Evolutionary conservation across 1,140 invertebrate genomes (phyloP).

Genomic region (Drosophila subobscura): DNA sequence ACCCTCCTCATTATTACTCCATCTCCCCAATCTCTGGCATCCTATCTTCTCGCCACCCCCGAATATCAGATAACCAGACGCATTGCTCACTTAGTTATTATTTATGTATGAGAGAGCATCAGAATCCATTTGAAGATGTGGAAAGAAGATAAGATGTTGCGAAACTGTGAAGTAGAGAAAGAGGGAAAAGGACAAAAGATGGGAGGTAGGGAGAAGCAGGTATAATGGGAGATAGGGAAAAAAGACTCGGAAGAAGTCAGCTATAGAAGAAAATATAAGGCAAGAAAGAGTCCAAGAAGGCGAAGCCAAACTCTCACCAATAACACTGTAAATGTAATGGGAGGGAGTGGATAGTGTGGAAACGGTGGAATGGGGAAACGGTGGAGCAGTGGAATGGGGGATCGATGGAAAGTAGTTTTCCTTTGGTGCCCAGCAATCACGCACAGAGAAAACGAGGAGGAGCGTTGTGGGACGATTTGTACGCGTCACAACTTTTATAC

Average conservation of each 20-base stretch:
- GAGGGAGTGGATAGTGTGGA: too few species aligned
- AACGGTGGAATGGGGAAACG: too few species aligned
- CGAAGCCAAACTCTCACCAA: conserved; percentile 15
- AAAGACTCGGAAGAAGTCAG: conserved; percentile 10
- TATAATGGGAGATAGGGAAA: not conserved
- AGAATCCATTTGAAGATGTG: too few species aligned
- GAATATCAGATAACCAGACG: conserved; percentile 52
- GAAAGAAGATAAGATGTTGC: not conserved
- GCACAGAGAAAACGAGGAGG: conserved; percentile 7
- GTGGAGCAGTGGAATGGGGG: not conserved
- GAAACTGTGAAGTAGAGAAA: too few species aligned
- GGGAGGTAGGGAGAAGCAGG: too few species aligned
- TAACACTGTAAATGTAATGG: conserved; percentile 35
- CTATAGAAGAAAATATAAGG: conserved; percentile 7
- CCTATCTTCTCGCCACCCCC: not conserved
- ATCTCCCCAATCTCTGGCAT: not conserved
- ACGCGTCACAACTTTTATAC: too few species aligned
- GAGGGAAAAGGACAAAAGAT: too few species aligned
- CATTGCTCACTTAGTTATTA: conserved; percentile 62
- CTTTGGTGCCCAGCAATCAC: conserved; percentile 35
- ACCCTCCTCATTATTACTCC: too few species aligned
- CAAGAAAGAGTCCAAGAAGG: not conserved
- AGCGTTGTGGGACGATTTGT: too few species aligned
- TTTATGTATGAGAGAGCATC: conserved; percentile 47
- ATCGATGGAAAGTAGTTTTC: not conserved